phyloP scores from a whole-genome alignment of 2,888 invertebrate species.

The Trilocha varians region DNA sequence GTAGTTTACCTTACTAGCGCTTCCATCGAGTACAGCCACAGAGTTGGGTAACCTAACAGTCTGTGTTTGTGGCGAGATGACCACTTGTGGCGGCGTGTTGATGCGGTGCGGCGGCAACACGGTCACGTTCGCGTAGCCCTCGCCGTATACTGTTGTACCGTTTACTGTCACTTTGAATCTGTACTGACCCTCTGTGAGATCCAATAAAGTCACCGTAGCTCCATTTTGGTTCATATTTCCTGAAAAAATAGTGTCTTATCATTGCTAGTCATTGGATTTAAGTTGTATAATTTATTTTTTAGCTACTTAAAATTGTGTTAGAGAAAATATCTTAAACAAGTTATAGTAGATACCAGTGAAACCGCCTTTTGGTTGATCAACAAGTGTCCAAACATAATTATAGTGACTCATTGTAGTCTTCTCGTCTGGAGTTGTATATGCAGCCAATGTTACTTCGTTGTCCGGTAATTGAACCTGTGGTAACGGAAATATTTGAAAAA shows the following conservation, averaged over 20 bases:
- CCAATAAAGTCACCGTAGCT: constrained; percentile 85
- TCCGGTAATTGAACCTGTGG: constrained; percentile 80
- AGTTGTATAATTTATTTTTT: not conserved
- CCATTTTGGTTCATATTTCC: constrained; percentile 89
- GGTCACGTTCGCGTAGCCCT: constrained; percentile 90
- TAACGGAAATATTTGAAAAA: constrained; percentile 6
- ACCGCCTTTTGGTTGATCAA: constrained; percentile 87
- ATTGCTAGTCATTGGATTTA: no score
- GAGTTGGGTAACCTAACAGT: constrained; percentile 92
- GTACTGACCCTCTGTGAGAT: constrained; percentile 90
- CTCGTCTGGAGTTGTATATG: constrained; percentile 85
- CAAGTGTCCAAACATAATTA: constrained; percentile 90
- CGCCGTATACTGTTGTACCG: constrained; percentile 83
- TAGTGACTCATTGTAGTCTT: constrained; percentile 82
- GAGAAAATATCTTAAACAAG: not conserved
- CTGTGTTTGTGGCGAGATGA: constrained; percentile 89
- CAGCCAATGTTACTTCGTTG: constrained; percentile 87
- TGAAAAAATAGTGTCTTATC: constrained; percentile 39
- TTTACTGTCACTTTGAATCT: constrained; percentile 88
- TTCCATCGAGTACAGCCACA: constrained; percentile 91
- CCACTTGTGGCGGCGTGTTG: constrained; percentile 87
- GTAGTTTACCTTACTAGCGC: constrained; percentile 72
- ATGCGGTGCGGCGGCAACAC: constrained; percentile 88
- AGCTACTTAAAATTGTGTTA: no score
- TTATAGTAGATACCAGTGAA: constrained; percentile 53